phyloP scores from a whole-genome alignment of 2,888 invertebrate species.

The Hyles lineata region DNA sequence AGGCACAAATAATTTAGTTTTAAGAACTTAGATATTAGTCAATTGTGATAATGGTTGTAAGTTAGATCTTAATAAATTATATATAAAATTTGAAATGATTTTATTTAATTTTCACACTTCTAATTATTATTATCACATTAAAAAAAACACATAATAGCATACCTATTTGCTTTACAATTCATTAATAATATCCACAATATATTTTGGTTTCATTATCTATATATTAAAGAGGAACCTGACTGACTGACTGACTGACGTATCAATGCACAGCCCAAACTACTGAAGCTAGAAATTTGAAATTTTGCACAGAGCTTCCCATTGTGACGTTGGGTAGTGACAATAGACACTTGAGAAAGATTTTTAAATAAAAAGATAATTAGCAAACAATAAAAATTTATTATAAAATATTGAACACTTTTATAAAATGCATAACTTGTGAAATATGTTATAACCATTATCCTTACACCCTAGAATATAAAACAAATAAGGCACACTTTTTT shows the following conservation, averaged over 20 bases:
- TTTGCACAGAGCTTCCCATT: too few species aligned
- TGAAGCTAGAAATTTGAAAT: too few species aligned
- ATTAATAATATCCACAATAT: too few species aligned
- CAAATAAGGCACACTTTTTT: constrained; percentile 31
- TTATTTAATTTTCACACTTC: neutral
- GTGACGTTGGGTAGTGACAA: too few species aligned
- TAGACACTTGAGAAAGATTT: neutral
- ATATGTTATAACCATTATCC: constrained; percentile 31
- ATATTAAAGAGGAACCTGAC: too few species aligned
- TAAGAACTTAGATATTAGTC: constrained; percentile 42
- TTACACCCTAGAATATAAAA: constrained; percentile 37
- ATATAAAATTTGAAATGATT: constrained; percentile 5
- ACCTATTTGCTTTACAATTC: too few species aligned
- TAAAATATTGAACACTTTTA: constrained; percentile 22
- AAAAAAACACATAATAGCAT: neutral
- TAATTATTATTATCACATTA: too few species aligned
- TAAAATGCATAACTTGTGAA: constrained; percentile 16
- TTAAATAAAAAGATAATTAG: neutral
- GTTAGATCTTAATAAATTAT: constrained; percentile 16
- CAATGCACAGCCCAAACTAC: too few species aligned
- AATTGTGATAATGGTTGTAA: constrained; percentile 61
- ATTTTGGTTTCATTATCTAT: neutral
- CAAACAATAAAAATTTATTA: constrained; percentile 28
- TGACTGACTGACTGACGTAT: too few species aligned
- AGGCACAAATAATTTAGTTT: constrained; percentile 40